These are phyloP conservation scores for Leptosomus discolor DNA, from an alignment of 2,113 vertebrate species.

Conservation along the genomic window DNA sequence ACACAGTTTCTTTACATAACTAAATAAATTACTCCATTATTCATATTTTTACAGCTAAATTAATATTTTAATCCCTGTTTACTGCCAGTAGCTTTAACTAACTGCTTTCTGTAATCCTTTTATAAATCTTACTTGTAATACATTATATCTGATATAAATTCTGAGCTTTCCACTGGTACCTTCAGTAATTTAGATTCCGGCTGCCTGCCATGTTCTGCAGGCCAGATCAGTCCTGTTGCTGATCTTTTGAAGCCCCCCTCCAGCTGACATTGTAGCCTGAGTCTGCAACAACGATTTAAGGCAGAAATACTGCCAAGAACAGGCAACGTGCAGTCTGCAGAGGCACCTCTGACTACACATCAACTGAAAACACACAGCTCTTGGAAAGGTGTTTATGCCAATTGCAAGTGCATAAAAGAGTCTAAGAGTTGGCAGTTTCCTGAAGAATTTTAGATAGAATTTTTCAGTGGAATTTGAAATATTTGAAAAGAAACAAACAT, in stretches of 20 bases:
- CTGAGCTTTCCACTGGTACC: not conserved
- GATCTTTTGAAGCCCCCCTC: not conserved
- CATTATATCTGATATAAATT: not conserved
- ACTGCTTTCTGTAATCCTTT: conserved; percentile 41
- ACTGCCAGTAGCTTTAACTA: conserved; percentile 32
- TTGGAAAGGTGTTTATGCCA: not conserved
- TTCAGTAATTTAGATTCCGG: not conserved
- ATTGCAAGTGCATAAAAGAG: not conserved
- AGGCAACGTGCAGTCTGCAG: not conserved
- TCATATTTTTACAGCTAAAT: conserved; percentile 31
- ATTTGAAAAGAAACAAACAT: not conserved
- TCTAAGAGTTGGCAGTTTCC: not conserved
- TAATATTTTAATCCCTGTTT: conserved; percentile 60
- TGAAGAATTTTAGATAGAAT: not conserved
- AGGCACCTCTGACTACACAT: not conserved
- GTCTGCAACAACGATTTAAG: not conserved
- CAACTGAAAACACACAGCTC: not conserved
- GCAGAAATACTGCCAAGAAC: not conserved
- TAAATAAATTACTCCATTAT: conserved; percentile 10
- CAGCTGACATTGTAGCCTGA: not conserved
- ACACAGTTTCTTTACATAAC: not conserved
- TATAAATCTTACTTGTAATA: conserved; percentile 25
- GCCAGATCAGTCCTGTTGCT: not conserved
- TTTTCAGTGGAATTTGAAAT: not conserved
- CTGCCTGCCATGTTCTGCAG: not conserved